These are phyloP conservation scores for Hemicrepidius hirtus DNA, from an alignment of 2,888 invertebrate species.

Conservation along the genomic window DNA sequence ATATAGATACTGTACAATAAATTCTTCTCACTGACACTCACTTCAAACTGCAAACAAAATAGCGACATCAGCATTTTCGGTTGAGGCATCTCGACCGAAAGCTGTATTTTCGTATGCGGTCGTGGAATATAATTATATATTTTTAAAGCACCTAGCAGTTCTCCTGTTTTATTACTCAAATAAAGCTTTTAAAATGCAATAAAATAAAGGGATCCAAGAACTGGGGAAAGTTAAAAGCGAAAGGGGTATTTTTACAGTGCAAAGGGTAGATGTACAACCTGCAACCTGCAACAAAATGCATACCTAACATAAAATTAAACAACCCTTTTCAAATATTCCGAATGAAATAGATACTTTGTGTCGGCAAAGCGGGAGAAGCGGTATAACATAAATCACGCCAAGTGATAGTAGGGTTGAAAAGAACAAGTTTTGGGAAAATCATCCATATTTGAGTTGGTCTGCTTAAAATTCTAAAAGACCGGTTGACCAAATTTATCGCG, in stretches of 20 bases:
- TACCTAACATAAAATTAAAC: constrained; percentile 12
- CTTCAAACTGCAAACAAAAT: too few relatives aligned
- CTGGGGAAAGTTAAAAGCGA: constrained; percentile 33
- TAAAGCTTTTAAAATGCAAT: constrained; percentile 1
- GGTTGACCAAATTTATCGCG: constrained; percentile 50
- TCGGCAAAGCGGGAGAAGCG: constrained; percentile 11
- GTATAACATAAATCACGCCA: constrained; percentile 35
- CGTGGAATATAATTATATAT: too few relatives aligned
- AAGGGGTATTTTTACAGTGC: constrained; percentile 15
- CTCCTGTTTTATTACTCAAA: not conserved
- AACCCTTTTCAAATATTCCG: constrained; percentile 30
- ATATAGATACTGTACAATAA: too few relatives aligned
- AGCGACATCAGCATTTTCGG: too few relatives aligned
- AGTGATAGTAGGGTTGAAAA: constrained; percentile 30
- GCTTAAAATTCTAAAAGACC: constrained; percentile 47
- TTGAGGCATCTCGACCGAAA: too few relatives aligned
- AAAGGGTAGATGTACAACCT: not conserved
- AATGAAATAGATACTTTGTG: constrained; percentile 12
- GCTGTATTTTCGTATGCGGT: too few relatives aligned
- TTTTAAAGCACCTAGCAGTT: too few relatives aligned
- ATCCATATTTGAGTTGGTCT: constrained; percentile 33
- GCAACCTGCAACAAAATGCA: not conserved
- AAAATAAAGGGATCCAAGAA: constrained; percentile 19
- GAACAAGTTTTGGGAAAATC: constrained; percentile 39
- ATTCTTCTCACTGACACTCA: too few relatives aligned